Conservation (phyloP, 2,888 invertebrate species). For the Pyrochroa serraticornis region DNA sequence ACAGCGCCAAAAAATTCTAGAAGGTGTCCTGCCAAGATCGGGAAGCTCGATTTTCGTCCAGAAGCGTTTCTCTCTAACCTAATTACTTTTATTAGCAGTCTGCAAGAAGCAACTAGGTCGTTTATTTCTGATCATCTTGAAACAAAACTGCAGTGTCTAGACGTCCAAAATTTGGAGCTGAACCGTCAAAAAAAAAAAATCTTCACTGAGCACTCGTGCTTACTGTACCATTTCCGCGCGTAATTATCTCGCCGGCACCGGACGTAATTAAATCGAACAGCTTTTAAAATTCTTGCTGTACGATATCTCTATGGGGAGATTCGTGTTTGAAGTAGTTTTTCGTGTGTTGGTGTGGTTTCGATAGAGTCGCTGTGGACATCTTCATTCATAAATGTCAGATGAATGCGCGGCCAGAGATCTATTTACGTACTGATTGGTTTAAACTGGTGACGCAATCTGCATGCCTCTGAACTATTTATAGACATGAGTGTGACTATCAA, state of each 20-base stretch:
- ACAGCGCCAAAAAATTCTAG: not conserved
- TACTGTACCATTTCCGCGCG: not conserved
- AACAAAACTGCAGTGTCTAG: too few species aligned
- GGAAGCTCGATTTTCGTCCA: too few species aligned
- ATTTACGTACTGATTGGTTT: constrained; percentile 31
- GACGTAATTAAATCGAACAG: constrained; percentile 11
- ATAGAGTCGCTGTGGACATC: constrained; percentile 19
- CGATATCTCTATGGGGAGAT: not conserved
- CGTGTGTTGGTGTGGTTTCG: not conserved
- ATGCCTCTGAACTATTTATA: constrained; percentile 29
- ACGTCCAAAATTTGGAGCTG: too few species aligned
- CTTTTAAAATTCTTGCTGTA: constrained; percentile 8
- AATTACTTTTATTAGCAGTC: too few species aligned
- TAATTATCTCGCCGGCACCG: constrained; percentile 5
- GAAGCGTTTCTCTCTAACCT: too few species aligned
- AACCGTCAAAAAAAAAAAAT: too few species aligned
- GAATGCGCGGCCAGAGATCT: constrained; percentile 31
- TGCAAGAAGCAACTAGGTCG: too few species aligned
- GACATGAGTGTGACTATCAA: constrained; percentile 25
- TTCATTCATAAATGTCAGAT: constrained; percentile 36
- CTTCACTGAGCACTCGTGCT: not conserved
- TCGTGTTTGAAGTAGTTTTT: not conserved
- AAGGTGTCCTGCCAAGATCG: not conserved
- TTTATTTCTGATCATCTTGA: too few species aligned
- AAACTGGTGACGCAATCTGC: constrained; percentile 29